A percentile compares a stretch with the other conserved stretches of the same genome.
phyloP scores from a whole-genome alignment of 2,113 vertebrate genomes.

The Potamarius usumacintae region DNA sequence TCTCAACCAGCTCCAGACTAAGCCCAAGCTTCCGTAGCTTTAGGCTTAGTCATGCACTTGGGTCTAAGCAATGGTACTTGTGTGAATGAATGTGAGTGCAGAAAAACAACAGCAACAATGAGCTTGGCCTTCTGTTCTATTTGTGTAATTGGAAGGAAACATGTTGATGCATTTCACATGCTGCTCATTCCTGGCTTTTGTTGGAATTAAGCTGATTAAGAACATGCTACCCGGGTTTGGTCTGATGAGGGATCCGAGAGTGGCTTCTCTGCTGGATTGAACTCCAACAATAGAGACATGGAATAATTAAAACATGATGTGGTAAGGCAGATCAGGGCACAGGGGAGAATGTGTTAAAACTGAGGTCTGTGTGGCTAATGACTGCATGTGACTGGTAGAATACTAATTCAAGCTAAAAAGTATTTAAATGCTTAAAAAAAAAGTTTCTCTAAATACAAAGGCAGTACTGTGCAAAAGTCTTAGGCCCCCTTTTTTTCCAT shows the following conservation, averaged over 20 bases:
- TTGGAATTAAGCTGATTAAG: conserved; percentile 21
- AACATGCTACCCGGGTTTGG: background rate
- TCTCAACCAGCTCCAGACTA: background rate
- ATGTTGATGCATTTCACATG: conserved; percentile 63
- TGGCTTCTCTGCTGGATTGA: background rate
- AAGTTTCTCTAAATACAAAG: too few relatives aligned
- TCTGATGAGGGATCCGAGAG: background rate
- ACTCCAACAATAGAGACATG: background rate
- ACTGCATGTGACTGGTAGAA: background rate
- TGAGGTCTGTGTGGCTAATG: background rate
- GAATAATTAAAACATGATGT: background rate
- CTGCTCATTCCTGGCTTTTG: conserved; percentile 15
- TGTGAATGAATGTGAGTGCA: conserved; percentile 39
- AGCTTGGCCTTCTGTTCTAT: conserved; percentile 14
- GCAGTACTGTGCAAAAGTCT: too few relatives aligned
- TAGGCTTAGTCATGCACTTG: conserved; percentile 23
- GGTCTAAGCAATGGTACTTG: conserved; percentile 54
- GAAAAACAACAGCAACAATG: conserved; percentile 49
- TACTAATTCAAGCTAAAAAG: background rate
- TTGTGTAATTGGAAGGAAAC: conserved; percentile 58
- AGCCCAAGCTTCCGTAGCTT: background rate
- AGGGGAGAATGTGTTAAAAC: background rate
- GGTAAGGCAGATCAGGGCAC: background rate
- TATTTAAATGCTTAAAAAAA: background rate
- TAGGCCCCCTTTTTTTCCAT: too few relatives aligned